Conservation (phyloP, 1,140 invertebrate species). For the Drosophila kurseongensis region DNA sequence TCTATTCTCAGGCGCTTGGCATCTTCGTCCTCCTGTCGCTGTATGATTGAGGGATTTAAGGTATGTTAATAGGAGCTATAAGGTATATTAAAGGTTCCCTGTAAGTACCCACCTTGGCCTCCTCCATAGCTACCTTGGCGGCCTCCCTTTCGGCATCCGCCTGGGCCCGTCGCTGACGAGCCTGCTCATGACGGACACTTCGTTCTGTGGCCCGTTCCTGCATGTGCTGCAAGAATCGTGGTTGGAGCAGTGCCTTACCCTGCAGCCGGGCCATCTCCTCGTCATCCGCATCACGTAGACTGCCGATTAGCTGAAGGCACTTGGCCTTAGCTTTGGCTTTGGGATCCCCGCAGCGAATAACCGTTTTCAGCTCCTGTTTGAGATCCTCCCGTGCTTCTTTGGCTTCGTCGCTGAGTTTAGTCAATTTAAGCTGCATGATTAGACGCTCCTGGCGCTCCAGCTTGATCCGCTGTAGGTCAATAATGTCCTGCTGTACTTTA, state of each 20-base stretch:
- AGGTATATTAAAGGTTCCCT: too few relatives aligned
- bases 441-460: conserved; percentile 87
- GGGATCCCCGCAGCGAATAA: conserved; percentile 86
- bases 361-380: conserved; percentile 86
- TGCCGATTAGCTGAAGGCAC: conserved; percentile 86
- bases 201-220: conserved; percentile 87
- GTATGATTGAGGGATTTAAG: not conserved
- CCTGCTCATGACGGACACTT: conserved; percentile 87
- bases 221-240: conserved; percentile 88
- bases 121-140: conserved; percentile 85
- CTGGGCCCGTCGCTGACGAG: conserved; percentile 86
- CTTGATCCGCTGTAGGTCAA: conserved; percentile 87
- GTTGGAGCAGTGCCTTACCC: conserved; percentile 86
- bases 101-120: conserved; percentile 78
- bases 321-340: conserved; percentile 86
- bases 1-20: conserved; percentile 86
- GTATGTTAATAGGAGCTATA: not conserved
- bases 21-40: conserved; percentile 86
- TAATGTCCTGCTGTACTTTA: conserved; percentile 88
- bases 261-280: conserved; percentile 83
- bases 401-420: conserved; percentile 87
- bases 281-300: conserved; percentile 78
- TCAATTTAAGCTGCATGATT: conserved; percentile 88
- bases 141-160: conserved; percentile 87
- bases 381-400: conserved; percentile 86